phyloP scores from a whole-genome alignment of 2,113 vertebrate species.

The Dicerorhinus sumatrensis region DNA sequence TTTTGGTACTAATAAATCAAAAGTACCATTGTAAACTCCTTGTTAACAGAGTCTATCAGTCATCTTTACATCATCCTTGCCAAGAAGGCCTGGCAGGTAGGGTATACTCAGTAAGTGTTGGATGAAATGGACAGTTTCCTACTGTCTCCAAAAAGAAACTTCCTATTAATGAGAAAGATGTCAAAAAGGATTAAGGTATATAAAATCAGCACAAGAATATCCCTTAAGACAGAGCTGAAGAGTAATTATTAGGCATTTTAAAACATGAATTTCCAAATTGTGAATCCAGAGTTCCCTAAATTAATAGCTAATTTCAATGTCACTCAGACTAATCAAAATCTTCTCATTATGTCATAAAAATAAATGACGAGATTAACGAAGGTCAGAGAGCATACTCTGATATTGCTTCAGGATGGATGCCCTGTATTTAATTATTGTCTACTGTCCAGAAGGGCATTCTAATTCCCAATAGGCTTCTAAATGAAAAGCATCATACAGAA shows the following conservation, averaged over 20 bases:
- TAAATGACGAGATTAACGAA: conserved; percentile 17
- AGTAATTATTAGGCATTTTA: conserved; percentile 39
- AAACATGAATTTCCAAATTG: background rate
- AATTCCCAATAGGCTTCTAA: conserved; percentile 20
- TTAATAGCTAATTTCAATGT: conserved; percentile 44
- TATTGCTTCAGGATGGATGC: background rate
- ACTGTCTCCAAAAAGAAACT: conserved; percentile 15
- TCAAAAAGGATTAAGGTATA: conserved; percentile 31
- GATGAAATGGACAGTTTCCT: background rate
- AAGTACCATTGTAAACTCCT: background rate
- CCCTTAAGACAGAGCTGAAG: background rate
- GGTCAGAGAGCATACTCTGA: background rate
- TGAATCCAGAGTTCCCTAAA: conserved; percentile 1
- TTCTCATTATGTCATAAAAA: conserved; percentile 38
- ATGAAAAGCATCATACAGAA: conserved; percentile 19
- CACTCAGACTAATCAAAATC: conserved; percentile 19
- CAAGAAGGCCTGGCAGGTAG: background rate
- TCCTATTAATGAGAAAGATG: conserved; percentile 25
- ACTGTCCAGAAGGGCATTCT: background rate
- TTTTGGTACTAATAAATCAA: background rate
- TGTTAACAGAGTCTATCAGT: background rate
- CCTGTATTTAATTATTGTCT: conserved; percentile 14
- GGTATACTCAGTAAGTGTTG: background rate
- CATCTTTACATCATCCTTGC: background rate
- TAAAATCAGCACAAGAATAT: conserved; percentile 17